Evolutionary conservation across 2,797 vertebrate species (phyloP).

Genomic region (Masticophis lateralis): DNA sequence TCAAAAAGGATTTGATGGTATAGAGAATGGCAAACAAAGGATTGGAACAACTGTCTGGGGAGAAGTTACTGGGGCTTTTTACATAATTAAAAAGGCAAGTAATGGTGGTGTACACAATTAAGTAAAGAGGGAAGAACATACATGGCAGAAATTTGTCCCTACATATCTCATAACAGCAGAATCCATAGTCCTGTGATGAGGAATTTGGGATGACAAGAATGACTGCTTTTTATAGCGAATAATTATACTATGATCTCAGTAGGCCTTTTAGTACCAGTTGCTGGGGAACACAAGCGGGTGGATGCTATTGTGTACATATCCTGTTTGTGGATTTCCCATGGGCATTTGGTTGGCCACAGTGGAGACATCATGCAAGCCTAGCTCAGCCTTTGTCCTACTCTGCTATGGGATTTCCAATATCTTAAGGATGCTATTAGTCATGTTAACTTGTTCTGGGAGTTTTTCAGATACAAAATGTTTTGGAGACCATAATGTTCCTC

Average conservation of each 20-base stretch:
- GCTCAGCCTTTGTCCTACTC: not conserved
- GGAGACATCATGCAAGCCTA: not conserved
- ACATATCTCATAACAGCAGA: not conserved
- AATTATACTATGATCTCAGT: not conserved
- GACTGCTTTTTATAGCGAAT: not conserved
- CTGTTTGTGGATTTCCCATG: not conserved
- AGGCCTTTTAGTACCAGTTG: not conserved
- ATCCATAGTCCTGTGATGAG: not conserved
- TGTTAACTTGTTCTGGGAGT: not conserved
- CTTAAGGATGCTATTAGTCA: not conserved
- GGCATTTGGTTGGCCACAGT: not conserved
- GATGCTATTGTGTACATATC: not conserved
- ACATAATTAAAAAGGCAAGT: not conserved
- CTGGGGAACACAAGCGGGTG: not conserved
- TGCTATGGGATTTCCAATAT: not conserved
- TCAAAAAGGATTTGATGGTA: not conserved
- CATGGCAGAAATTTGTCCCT: not conserved
- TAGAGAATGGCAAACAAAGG: not conserved
- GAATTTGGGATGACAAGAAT: not conserved
- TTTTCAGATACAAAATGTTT: not conserved
- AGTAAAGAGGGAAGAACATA: not conserved
- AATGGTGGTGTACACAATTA: not conserved
- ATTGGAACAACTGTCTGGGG: not conserved
- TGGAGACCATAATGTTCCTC: not conserved
- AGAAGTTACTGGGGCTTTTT: not conserved